phyloP scores from a whole-genome alignment of 2,797 vertebrate species.

The Crocodylus rhombifer region DNA sequence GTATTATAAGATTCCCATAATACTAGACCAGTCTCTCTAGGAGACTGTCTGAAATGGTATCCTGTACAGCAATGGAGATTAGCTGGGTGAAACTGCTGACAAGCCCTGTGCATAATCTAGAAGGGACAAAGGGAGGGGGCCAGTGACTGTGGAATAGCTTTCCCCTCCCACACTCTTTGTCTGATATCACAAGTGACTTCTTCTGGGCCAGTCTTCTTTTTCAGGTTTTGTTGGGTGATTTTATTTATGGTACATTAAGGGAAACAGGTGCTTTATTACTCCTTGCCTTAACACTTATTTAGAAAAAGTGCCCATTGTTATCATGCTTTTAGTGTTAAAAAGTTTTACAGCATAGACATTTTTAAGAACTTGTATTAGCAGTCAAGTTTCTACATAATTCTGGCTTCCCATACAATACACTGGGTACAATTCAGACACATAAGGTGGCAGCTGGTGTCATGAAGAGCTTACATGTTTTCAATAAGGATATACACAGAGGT shows the following conservation, averaged over 20 bases:
- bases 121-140: background rate
- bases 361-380: background rate
- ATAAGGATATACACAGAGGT: background rate
- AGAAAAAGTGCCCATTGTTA: background rate
- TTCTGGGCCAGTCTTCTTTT: background rate
- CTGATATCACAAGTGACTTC: background rate
- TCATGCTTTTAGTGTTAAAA: background rate
- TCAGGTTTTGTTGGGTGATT: background rate
- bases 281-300: background rate
- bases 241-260: background rate
- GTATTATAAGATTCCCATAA: background rate
- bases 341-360: background rate
- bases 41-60: background rate
- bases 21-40: background rate
- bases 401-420: accelerated
- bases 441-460: background rate
- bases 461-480: background rate
- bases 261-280: background rate
- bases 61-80: background rate
- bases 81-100: constrained; percentile 32
- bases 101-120: constrained; percentile 9
- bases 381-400: background rate
- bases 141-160: background rate
- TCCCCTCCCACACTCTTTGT: background rate
- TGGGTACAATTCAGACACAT: background rate